Percentiles rank a stretch among this genome's conserved stretches.
These are phyloP conservation scores for Eupeodes luniger DNA, from an alignment of 2,888 invertebrate species.

Conservation along the genomic window DNA sequence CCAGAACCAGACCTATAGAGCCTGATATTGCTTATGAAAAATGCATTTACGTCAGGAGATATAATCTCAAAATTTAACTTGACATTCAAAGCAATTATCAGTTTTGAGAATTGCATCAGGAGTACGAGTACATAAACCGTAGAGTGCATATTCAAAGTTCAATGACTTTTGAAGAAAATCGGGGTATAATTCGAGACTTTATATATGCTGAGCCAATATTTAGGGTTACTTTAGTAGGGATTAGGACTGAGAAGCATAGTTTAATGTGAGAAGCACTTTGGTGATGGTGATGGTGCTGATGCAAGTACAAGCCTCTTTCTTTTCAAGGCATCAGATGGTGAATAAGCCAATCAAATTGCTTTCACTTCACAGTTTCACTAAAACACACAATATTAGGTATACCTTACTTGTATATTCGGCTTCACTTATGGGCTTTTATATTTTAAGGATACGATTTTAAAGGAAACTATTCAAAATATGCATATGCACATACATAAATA, in stretches of 20 bases:
- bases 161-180: constrained; percentile 2
- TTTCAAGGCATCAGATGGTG: neutral
- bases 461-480: neutral
- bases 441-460: neutral
- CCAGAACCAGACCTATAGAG: too few relatives aligned
- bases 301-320: too few relatives aligned
- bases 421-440: neutral
- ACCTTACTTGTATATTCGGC: too few relatives aligned
- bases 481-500: neutral
- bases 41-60: constrained; percentile 34
- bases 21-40: constrained; percentile 34
- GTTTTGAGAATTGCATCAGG: neutral
- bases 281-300: neutral
- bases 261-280: neutral
- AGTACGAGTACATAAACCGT: neutral
- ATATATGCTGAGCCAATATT: neutral
- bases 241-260: neutral
- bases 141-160: constrained; percentile 17
- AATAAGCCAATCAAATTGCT: constrained; percentile 12
- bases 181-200: neutral
- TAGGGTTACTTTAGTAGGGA: constrained; percentile 7
- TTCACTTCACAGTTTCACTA: neutral
- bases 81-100: constrained; percentile 40
- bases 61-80: constrained; percentile 34
- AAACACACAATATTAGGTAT: too few relatives aligned